Percentiles rank a stretch among this genome's conserved stretches.
phyloP scores from a whole-genome alignment of 2,113 vertebrate genomes.

The Tyto alba region DNA sequence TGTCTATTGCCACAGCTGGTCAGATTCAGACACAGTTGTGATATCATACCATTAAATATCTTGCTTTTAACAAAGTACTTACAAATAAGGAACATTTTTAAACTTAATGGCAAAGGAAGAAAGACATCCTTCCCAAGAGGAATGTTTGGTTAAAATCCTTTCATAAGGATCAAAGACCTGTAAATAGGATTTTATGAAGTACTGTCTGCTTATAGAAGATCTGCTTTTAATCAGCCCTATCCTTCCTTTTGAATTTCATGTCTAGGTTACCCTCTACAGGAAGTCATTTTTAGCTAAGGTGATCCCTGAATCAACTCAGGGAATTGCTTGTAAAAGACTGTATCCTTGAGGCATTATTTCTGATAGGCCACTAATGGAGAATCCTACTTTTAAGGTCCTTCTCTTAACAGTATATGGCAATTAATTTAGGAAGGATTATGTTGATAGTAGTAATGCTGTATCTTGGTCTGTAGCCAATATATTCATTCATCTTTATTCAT shows the following conservation, averaged over 20 bases:
- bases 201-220: not conserved
- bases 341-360: not conserved
- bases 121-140: conserved; percentile 2
- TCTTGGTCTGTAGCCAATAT: conserved; percentile 15
- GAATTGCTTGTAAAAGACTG: not conserved
- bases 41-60: not conserved
- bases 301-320: not conserved
- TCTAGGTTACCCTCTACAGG: not conserved
- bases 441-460: not conserved
- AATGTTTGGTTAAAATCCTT: conserved; percentile 21
- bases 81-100: conserved; percentile 11
- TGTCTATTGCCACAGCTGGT: not conserved
- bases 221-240: conserved; percentile 23
- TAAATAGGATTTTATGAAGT: conserved; percentile 36
- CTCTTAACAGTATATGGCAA: not conserved
- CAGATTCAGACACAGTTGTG: not conserved
- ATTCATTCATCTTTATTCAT: conserved; percentile 55
- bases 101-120: conserved; percentile 13
- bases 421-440: conserved; percentile 39
- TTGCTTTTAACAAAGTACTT: not conserved
- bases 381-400: conserved; percentile 13
- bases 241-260: not conserved
- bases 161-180: conserved; percentile 49
- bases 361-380: not conserved
- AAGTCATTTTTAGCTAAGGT: not conserved